Conservation (phyloP, 2,888 invertebrate species). For the Rhagonycha fulva region DNA sequence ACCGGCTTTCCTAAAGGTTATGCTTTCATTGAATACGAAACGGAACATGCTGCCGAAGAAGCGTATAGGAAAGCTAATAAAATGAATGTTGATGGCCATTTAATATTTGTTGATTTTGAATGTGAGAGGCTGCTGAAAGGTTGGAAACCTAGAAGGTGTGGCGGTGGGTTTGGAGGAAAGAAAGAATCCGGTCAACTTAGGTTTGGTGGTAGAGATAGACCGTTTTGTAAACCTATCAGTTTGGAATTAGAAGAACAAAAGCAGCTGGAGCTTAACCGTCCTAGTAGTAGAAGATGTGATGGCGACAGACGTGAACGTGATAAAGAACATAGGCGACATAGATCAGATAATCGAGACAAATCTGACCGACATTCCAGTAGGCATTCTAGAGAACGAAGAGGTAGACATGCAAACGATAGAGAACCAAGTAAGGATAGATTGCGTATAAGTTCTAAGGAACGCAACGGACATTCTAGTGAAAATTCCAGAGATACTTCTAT, state of each 20-base stretch:
- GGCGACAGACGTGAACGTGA: not conserved
- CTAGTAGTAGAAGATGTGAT: not conserved
- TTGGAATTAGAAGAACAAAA: constrained; percentile 46
- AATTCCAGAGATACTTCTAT: not conserved
- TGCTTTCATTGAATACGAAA: constrained; percentile 82
- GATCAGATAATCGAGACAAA: not conserved
- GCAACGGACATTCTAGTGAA: not conserved
- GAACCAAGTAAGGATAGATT: not conserved
- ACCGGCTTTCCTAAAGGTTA: constrained; percentile 84
- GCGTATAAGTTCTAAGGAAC: not conserved
- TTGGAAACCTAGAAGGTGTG: constrained; percentile 84
- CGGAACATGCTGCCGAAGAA: constrained; percentile 61
- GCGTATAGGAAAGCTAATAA: constrained; percentile 67
- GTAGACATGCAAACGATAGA: not conserved
- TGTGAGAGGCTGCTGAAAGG: constrained; percentile 71
- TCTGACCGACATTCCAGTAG: not conserved
- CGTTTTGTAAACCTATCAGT: constrained; percentile 70
- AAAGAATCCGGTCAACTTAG: constrained; percentile 87
- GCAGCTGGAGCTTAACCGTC: not conserved
- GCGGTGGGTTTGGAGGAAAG: constrained; percentile 86
- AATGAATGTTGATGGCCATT: constrained; percentile 66
- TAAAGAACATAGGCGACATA: not conserved
- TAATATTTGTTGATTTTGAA: constrained; percentile 78
- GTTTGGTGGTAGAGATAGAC: constrained; percentile 81
- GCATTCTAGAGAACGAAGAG: not conserved